A percentile compares a stretch with the other conserved stretches of the same genome.
Evolutionary conservation across 2,888 invertebrate species (phyloP).

Genomic region (Himalopsyche kuldschensis): DNA sequence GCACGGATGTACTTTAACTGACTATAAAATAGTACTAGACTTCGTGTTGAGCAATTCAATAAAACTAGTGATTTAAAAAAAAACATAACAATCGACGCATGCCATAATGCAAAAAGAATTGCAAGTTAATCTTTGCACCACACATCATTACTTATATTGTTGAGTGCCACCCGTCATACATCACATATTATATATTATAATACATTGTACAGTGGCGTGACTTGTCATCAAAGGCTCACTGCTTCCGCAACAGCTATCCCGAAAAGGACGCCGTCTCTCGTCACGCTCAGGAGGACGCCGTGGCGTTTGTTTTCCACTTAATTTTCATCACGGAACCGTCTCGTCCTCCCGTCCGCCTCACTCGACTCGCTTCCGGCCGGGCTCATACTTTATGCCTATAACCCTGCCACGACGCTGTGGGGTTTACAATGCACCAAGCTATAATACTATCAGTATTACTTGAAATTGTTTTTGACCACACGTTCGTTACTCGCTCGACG

Average conservation of each 20-base stretch:
- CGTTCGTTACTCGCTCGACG: too few relatives aligned
- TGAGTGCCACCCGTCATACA: neutral
- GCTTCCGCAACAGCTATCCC: neutral
- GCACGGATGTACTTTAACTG: too few relatives aligned
- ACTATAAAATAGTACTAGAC: too few relatives aligned
- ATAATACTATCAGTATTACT: too few relatives aligned
- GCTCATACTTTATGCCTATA: neutral
- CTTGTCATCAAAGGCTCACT: neutral
- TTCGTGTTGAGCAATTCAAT: too few relatives aligned
- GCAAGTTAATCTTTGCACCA: neutral
- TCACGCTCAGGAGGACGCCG: neutral
- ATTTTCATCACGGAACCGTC: neutral
- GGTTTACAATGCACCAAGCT: neutral
- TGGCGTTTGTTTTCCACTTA: neutral
- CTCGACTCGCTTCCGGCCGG: neutral
- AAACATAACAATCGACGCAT: too few relatives aligned
- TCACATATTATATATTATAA: neutral
- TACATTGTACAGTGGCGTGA: neutral
- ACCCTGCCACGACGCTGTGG: neutral
- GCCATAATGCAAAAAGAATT: neutral
- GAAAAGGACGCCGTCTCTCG: neutral
- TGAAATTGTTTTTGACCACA: too few relatives aligned
- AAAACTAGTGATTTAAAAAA: too few relatives aligned
- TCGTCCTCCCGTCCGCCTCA: neutral
- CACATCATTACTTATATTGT: neutral